Evolutionary conservation across 2,888 invertebrate genomes (phyloP), one percentile per base, ranked within the genome.

Genomic region (Lasiommata megera): DNA sequence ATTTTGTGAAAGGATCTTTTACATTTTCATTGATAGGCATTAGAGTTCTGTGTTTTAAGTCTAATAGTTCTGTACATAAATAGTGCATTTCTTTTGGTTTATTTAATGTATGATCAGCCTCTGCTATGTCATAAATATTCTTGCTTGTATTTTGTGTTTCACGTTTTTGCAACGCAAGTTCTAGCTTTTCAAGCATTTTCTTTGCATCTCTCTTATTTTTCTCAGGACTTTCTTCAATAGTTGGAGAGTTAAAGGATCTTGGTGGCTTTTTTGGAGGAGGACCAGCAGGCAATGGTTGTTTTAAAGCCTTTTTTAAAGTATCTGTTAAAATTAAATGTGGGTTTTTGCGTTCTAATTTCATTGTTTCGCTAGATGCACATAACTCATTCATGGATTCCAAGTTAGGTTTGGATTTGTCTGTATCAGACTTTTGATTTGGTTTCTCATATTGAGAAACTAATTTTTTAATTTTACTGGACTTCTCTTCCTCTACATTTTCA

Each of bases 241-340:
- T 65, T 0, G 82, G 68, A 0, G 76, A 66, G 36, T 84, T 83
- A 68, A 94, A 94, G 0, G 92, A 93, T 62, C 95, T 80, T 0
- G 95, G 96, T 1, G 96, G 95, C 74, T 96, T 95, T 69, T 93
- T 93, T 0, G 95, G 96, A 0, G 95, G 94, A 5, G 95, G 95
- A 0, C 95, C 95, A 3, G 80, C 62, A 0, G 95, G 95, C 47
- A 95, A 71, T 0, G 95, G 95, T 65, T 94, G 93, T 71, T 93
- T 93, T 43, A 95, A 79, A 14, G 94, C 94, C 62, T 92, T 92
- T 72, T 93, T 93, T 34, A 95, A 79, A 0, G 93, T 94, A 66
- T 94, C 94, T 0, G 93, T 90, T 48, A 91, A 65, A n/a, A 70
- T 76, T 44, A 89, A 63, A 65, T 89, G 84, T 1, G 90, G 90